phyloP scores from a whole-genome alignment of 2,797 vertebrate species.

The Falco cherrug region DNA sequence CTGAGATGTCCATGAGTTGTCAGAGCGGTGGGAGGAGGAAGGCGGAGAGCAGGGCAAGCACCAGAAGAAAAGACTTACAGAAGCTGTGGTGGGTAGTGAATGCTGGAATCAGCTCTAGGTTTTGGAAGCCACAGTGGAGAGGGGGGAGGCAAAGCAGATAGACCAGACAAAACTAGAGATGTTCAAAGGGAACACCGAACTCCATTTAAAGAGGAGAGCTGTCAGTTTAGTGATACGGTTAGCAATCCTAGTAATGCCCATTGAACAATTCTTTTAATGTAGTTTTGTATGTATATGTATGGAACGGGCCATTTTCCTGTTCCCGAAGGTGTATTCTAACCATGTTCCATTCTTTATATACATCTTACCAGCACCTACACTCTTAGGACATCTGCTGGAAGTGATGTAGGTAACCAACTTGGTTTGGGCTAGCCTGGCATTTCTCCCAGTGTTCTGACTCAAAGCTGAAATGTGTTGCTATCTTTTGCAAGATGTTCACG shows the following conservation, averaged over 20 bases:
- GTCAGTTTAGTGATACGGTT: background rate
- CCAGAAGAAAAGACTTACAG: background rate
- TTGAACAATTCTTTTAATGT: background rate
- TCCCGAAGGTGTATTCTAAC: background rate
- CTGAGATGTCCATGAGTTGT: background rate
- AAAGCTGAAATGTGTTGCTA: background rate
- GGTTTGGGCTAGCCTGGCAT: background rate
- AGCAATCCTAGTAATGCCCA: background rate
- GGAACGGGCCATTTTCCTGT: background rate
- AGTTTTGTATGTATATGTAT: background rate
- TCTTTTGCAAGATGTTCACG: slow-evolving; percentile 27
- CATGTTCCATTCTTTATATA: background rate
- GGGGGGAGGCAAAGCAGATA: background rate
- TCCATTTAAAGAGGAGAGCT: background rate
- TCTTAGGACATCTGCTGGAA: background rate
- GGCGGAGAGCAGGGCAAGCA: background rate
- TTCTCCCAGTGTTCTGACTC: slow-evolving; percentile 9
- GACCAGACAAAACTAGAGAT: background rate
- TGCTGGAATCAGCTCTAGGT: background rate
- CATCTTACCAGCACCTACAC: background rate
- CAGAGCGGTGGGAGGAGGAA: background rate
- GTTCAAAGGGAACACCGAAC: background rate
- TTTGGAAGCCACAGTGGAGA: background rate
- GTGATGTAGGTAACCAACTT: background rate
- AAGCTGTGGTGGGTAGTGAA: background rate